Conservation (phyloP, 2,113 vertebrate species). For the Syngnathus floridae region DNA sequence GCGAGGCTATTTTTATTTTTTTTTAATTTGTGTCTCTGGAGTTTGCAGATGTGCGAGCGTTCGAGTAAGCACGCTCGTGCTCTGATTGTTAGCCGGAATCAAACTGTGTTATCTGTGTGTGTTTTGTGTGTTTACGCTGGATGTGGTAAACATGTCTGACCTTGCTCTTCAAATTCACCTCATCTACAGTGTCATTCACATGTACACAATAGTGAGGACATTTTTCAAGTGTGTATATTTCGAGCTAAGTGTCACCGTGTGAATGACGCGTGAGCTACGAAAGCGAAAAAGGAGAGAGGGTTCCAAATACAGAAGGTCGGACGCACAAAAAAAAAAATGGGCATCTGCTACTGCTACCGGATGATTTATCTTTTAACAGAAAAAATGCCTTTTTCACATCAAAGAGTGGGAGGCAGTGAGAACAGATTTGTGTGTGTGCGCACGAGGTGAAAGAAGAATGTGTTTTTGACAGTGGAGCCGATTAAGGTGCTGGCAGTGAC, state of each 20-base stretch:
- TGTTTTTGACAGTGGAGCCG: constrained; percentile 59
- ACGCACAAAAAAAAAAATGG: constrained; percentile 24
- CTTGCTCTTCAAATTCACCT: constrained; percentile 58
- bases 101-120: constrained; percentile 21
- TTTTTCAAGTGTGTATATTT: constrained; percentile 13
- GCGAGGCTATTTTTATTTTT: not conserved
- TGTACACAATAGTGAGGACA: constrained; percentile 15
- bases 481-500: constrained; percentile 60
- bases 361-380: constrained; percentile 50
- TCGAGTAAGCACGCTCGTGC: constrained; percentile 5
- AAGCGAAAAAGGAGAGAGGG: constrained; percentile 3
- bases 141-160: constrained; percentile 57
- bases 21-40: constrained; percentile 10
- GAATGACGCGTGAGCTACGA: constrained; percentile 36
- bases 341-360: constrained; percentile 32
- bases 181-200: constrained; percentile 33
- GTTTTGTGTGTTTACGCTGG: constrained; percentile 38
- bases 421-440: constrained; percentile 26
- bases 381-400: constrained; percentile 44
- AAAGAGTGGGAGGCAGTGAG: constrained; percentile 42
- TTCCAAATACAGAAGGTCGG: constrained; percentile 23
- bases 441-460: constrained; percentile 53
- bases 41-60: constrained; percentile 11
- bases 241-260: constrained; percentile 25
- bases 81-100: constrained; percentile 23